Percentiles rank a stretch among this genome's conserved stretches.
These are phyloP conservation scores for Pleuronectes platessa DNA, from an alignment of 2,113 vertebrate genomes.

Conservation along the genomic window DNA sequence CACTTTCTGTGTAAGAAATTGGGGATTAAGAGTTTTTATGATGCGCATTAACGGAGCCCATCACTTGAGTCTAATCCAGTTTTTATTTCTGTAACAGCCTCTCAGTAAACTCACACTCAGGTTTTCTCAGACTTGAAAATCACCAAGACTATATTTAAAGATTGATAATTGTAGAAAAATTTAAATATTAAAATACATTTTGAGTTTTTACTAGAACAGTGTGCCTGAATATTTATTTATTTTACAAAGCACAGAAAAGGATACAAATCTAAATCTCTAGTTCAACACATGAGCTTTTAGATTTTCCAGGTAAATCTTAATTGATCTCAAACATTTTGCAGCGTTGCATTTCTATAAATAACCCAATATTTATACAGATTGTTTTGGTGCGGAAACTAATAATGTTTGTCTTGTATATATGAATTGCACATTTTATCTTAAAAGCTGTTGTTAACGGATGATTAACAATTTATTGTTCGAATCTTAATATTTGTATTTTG, in stretches of 20 bases:
- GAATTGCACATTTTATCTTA: not conserved
- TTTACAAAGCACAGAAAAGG: not conserved
- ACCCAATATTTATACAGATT: not conserved
- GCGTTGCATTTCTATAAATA: too few species aligned
- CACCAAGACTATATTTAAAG: not conserved
- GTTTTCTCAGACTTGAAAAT: not conserved
- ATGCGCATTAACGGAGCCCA: not conserved
- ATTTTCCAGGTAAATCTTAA: too few species aligned
- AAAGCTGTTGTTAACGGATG: not conserved
- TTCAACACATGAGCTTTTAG: too few species aligned
- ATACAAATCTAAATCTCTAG: too few species aligned
- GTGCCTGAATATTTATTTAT: not conserved
- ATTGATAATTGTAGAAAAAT: not conserved
- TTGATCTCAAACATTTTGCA: too few species aligned
- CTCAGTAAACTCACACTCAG: not conserved
- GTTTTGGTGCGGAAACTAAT: too few species aligned
- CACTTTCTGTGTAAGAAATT: not conserved
- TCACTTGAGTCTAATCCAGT: not conserved
- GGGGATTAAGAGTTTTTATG: not conserved
- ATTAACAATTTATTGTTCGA: slow-evolving; percentile 7
- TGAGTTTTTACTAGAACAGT: not conserved
- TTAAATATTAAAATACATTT: not conserved
- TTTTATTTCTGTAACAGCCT: not conserved
- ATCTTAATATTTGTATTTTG: slow-evolving; percentile 1
- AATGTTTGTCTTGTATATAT: slow-evolving; percentile 1